Conservation (phyloP, 1,140 invertebrate species). For the Carposina sasakii region DNA sequence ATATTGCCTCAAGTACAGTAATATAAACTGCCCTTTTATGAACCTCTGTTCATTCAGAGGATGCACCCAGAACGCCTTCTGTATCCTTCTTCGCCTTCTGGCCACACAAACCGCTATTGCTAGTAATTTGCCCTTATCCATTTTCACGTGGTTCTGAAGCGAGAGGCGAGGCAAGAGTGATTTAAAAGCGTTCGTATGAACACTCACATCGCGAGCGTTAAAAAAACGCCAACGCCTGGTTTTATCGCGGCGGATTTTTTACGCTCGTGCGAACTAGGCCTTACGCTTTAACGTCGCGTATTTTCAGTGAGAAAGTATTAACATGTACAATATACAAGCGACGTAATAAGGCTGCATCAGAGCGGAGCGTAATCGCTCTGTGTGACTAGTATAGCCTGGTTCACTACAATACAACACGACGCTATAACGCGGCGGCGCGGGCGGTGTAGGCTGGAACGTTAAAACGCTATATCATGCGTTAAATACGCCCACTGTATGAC, state of each 20-base stretch:
- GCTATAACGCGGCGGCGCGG: no score
- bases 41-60: conserved; percentile 8
- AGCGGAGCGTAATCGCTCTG: no score
- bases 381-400: no score
- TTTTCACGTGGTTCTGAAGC: conserved; percentile 4
- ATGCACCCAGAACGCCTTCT: conserved; percentile 1
- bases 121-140: conserved; percentile 6
- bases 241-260: conserved; percentile 1
- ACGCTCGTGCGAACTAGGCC: conserved; percentile 4
- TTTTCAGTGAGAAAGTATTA: no score
- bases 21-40: conserved; percentile 8
- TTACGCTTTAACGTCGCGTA: no score
- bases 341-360: no score
- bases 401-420: no score
- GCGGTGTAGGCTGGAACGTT: no score
- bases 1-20: conserved; percentile 7
- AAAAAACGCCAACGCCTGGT: conserved; percentile 6
- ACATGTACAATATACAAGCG: no score
- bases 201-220: neutral
- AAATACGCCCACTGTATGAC: no score
- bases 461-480: no score
- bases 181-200: conserved; percentile 8
- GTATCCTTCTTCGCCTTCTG: conserved; percentile 8
- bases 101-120: conserved; percentile 10
- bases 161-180: conserved; percentile 3